These are phyloP conservation scores for Tenthredo mesomela DNA, from an alignment of 2,888 invertebrate species.

Conservation along the genomic window DNA sequence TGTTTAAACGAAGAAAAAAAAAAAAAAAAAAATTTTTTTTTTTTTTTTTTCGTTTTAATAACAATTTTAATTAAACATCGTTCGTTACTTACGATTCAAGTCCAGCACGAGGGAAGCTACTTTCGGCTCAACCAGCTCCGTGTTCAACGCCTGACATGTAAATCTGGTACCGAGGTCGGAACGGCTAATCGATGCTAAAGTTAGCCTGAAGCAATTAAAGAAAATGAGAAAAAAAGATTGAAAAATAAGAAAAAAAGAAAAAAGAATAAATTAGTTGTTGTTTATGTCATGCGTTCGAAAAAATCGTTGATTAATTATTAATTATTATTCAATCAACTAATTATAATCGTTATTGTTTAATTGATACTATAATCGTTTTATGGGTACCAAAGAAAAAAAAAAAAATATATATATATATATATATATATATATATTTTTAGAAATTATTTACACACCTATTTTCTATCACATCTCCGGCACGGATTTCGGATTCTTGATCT, in stretches of 20 bases:
- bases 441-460: conserved; percentile 79
- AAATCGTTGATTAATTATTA: too few species aligned
- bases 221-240: background rate
- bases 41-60: conserved; percentile 5
- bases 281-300: too few species aligned
- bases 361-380: too few species aligned
- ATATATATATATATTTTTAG: too few species aligned
- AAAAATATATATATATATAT: too few species aligned
- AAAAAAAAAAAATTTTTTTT: too few species aligned
- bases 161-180: conserved; percentile 92
- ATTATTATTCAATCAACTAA: too few species aligned
- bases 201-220: conserved; percentile 64
- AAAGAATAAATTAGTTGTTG: too few species aligned
- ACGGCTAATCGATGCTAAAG: conserved; percentile 86
- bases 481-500: conserved; percentile 91
- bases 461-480: conserved; percentile 92
- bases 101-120: conserved; percentile 88
- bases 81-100: conserved; percentile 86
- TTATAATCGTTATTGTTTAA: too few species aligned
- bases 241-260: background rate
- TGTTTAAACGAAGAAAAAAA: background rate
- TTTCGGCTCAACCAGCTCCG: conserved; percentile 89
- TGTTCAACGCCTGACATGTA: conserved; percentile 93
- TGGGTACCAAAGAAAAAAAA: background rate
- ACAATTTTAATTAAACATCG: conserved; percentile 28